A percentile compares a stretch with the other conserved stretches of the same genome.
phyloP scores from a whole-genome alignment of 2,113 vertebrate species.

The Neodontobutis hainanensis region DNA sequence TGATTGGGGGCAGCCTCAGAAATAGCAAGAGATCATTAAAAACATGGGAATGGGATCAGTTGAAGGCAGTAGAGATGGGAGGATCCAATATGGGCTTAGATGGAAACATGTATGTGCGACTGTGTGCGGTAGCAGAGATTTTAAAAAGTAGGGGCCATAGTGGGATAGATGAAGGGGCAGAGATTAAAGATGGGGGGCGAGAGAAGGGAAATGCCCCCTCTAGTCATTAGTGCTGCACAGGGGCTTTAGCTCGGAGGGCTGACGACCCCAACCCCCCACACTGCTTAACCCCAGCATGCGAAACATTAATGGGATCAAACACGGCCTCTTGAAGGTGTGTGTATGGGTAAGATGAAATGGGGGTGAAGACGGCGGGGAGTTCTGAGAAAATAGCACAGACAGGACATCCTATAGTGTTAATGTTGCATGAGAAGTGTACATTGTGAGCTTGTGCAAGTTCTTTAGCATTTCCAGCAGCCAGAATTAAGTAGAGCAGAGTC shows the following conservation, averaged over 20 bases:
- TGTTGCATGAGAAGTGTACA: neutral
- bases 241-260: slow-evolving; percentile 53
- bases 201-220: slow-evolving; percentile 61
- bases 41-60: slow-evolving; percentile 69
- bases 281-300: slow-evolving; percentile 59
- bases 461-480: slow-evolving; percentile 17
- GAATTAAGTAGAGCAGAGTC: slow-evolving; percentile 22
- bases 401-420: slow-evolving; percentile 22
- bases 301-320: slow-evolving; percentile 68
- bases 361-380: slow-evolving; percentile 2
- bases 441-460: slow-evolving; percentile 13
- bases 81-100: slow-evolving; percentile 71
- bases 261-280: slow-evolving; percentile 32
- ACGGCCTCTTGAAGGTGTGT: slow-evolving; percentile 27
- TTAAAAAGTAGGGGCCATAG: slow-evolving; percentile 48
- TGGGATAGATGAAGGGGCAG: slow-evolving; percentile 55
- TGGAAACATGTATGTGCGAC: slow-evolving; percentile 41
- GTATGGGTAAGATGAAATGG: slow-evolving; percentile 3
- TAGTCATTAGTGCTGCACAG: slow-evolving; percentile 56
- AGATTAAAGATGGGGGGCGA: slow-evolving; percentile 62
- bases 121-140: slow-evolving; percentile 26
- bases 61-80: slow-evolving; percentile 56
- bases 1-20: neutral
- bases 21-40: slow-evolving; percentile 60
- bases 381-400: slow-evolving; percentile 27